Percentiles rank a stretch among this genome's conserved stretches.
Conservation (phyloP, 2,888 invertebrate genomes). For the Fragum whitleyi region DNA sequence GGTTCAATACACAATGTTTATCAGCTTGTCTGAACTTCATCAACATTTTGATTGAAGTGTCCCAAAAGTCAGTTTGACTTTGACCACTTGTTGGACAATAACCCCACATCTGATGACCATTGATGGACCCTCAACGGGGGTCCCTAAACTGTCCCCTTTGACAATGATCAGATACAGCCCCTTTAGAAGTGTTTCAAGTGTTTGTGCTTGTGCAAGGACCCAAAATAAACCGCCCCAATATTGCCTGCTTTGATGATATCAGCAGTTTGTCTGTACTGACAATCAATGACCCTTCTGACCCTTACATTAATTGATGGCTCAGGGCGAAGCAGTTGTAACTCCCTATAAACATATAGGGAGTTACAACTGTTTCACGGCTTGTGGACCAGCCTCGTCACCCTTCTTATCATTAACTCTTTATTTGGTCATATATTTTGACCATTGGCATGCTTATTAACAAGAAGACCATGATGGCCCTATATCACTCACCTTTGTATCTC, state of each 20-base stretch:
- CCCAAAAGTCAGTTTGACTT: not conserved
- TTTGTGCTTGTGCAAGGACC: slow-evolving; percentile 4
- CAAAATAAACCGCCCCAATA: slow-evolving; percentile 18
- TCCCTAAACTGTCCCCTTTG: slow-evolving; percentile 10
- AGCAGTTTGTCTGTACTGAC: not conserved
- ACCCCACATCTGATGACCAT: slow-evolving; percentile 16
- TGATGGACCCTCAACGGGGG: slow-evolving; percentile 5
- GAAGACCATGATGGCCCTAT: too few species aligned
- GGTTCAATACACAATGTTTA: too few species aligned
- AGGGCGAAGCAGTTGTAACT: too few species aligned
- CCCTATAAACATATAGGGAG: too few species aligned
- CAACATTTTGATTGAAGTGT: not conserved
- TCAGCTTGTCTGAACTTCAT: too few species aligned
- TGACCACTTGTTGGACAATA: slow-evolving; percentile 28
- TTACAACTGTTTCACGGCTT: too few species aligned
- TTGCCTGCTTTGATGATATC: not conserved
- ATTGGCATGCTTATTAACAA: too few species aligned
- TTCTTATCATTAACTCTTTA: too few species aligned
- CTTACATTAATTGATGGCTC: too few species aligned
- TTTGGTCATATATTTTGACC: too few species aligned
- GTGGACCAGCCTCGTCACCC: too few species aligned
- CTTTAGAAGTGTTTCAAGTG: slow-evolving; percentile 18
- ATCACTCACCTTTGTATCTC: too few species aligned
- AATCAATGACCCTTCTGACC: not conserved
- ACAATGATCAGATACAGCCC: slow-evolving; percentile 13